Conservation (phyloP, 1,140 invertebrate genomes). For the Branchinecta lindahli region DNA sequence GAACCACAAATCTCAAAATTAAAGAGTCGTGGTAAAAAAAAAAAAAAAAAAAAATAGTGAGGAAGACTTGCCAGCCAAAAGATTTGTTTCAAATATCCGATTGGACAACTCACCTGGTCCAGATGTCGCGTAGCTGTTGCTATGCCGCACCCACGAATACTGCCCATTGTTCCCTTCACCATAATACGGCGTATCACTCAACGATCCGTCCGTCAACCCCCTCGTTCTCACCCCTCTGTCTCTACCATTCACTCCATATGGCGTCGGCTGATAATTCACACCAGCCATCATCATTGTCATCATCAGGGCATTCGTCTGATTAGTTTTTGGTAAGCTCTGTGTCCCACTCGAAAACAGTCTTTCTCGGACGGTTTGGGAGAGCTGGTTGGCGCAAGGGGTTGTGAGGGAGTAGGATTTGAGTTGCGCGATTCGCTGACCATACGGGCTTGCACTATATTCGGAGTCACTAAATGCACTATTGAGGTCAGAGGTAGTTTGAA, state of each 20-base stretch:
- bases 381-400: conserved; percentile 58
- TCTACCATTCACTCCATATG: conserved; percentile 32
- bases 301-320: conserved; percentile 29
- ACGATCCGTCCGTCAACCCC: conserved; percentile 40
- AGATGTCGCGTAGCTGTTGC: conserved; percentile 11
- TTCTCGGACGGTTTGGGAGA: conserved; percentile 66
- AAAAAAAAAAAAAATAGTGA: too few relatives aligned
- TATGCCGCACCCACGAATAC: conserved; percentile 12
- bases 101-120: not conserved
- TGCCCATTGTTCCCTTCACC: not conserved
- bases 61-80: too few relatives aligned
- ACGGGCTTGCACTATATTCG: conserved; percentile 15
- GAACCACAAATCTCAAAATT: too few relatives aligned
- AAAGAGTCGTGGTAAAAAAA: too few relatives aligned
- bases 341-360: conserved; percentile 53
- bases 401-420: conserved; percentile 54
- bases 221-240: conserved; percentile 19
- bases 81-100: too few relatives aligned
- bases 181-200: conserved; percentile 50
- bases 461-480: conserved; percentile 24
- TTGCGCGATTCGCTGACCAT: not conserved
- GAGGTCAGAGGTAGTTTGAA: conserved; percentile 67
- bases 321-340: conserved; percentile 41
- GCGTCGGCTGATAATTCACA: conserved; percentile 34
- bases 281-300: conserved; percentile 8